These are phyloP conservation scores for roundworm (Caenorhabditis elegans) DNA, from an alignment of 1,140 invertebrate genomes.

Conservation along the genomic window WBcel235 BX284606.5:6802501-6803000, in stretches of 20 bases:
- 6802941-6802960: too few species aligned
- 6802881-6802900: not conserved
- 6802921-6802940: too few species aligned
- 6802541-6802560: not conserved
- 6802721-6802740: constrained; percentile 12
- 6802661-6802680: not conserved
- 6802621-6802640: constrained; percentile 39
- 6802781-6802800: constrained; percentile 3
- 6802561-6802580: constrained; percentile 27
- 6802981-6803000: too few species aligned
- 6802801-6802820: constrained; percentile 25
- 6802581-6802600: not conserved
- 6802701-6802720: not conserved
- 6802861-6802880: not conserved
- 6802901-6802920: too few species aligned
- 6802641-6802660: not conserved
- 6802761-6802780: not conserved
- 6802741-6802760: constrained; percentile 18
- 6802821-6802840: constrained; percentile 11
- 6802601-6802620: constrained; percentile 4
- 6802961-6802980: too few species aligned
- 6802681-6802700: constrained; percentile 20
- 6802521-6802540: constrained; percentile 20
- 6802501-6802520: constrained; percentile 20
- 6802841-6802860: constrained; percentile 34